Percentiles rank a stretch among this genome's conserved stretches.
Conservation (phyloP, 2,888 invertebrate species). For the Rhingia campestris region DNA sequence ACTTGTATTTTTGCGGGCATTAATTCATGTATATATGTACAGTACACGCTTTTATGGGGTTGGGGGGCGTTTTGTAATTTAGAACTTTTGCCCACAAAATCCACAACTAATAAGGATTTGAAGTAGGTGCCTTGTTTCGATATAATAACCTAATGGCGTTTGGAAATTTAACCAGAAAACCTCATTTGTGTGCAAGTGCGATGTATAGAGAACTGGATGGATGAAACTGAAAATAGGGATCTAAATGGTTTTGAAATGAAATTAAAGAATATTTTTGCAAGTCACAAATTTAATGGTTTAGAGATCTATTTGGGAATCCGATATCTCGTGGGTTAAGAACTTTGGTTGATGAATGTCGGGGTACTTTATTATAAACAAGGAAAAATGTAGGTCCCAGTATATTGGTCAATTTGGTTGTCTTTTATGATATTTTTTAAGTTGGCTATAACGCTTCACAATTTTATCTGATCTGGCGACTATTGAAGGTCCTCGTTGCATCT, state of each 20-base stretch:
- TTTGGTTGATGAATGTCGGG: too few relatives aligned
- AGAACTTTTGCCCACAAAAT: constrained; percentile 27
- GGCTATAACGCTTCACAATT: too few relatives aligned
- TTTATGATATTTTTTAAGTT: too few relatives aligned
- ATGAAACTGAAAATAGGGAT: not conserved
- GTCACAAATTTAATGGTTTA: too few relatives aligned
- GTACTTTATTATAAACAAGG: too few relatives aligned
- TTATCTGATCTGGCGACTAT: too few relatives aligned
- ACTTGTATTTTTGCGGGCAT: constrained; percentile 34
- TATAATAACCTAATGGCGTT: constrained; percentile 67
- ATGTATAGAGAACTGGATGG: not conserved
- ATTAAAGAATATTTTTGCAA: too few relatives aligned
- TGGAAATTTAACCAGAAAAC: constrained; percentile 32
- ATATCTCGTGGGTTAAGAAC: too few relatives aligned
- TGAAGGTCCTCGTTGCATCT: too few relatives aligned
- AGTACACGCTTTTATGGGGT: not conserved
- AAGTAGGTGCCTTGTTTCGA: constrained; percentile 68
- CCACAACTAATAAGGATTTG: constrained; percentile 62
- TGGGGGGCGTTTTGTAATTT: constrained; percentile 37
- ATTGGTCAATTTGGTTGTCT: too few relatives aligned
- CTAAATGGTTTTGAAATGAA: not conserved
- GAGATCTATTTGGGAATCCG: too few relatives aligned
- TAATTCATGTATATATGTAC: constrained; percentile 19
- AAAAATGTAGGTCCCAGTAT: too few relatives aligned
- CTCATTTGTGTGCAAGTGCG: constrained; percentile 14